Conservation (phyloP, 2,113 vertebrate species). For the Cyprinodon brontotheroides region DNA sequence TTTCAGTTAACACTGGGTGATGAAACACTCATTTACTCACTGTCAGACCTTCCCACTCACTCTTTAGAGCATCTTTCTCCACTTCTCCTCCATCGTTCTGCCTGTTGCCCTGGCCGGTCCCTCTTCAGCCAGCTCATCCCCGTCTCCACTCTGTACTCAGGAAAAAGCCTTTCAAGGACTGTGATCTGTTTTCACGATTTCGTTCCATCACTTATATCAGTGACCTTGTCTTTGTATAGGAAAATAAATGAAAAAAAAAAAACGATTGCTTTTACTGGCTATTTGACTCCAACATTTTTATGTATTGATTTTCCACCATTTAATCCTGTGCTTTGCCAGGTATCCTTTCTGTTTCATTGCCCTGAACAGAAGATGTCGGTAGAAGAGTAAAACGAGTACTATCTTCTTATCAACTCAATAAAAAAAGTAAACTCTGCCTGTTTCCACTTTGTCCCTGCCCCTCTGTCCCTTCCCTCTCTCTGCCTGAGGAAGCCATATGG, state of each 20-base stretch:
- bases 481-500: conserved; percentile 70
- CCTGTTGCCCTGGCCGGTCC: conserved; percentile 32
- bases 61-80: neutral
- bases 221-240: conserved; percentile 43
- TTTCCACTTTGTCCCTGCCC: conserved; percentile 14
- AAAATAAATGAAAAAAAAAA: conserved; percentile 35
- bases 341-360: conserved; percentile 52
- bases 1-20: neutral
- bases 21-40: neutral
- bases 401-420: conserved; percentile 36
- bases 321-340: conserved; percentile 60
- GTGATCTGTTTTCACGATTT: conserved; percentile 42
- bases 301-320: conserved; percentile 54
- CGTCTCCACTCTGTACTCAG: conserved; percentile 41
- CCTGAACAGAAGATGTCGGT: conserved; percentile 35
- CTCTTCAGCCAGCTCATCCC: conserved; percentile 20
- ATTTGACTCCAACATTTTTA: conserved; percentile 58
- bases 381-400: conserved; percentile 29
- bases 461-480: conserved; percentile 16
- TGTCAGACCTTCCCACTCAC: neutral
- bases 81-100: neutral
- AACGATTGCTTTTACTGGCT: conserved; percentile 35
- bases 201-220: conserved; percentile 35
- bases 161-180: conserved; percentile 18
- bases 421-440: conserved; percentile 22